Evolutionary conservation across 2,113 vertebrate genomes (phyloP).

Genomic region (Sula dactylatra): DNA sequence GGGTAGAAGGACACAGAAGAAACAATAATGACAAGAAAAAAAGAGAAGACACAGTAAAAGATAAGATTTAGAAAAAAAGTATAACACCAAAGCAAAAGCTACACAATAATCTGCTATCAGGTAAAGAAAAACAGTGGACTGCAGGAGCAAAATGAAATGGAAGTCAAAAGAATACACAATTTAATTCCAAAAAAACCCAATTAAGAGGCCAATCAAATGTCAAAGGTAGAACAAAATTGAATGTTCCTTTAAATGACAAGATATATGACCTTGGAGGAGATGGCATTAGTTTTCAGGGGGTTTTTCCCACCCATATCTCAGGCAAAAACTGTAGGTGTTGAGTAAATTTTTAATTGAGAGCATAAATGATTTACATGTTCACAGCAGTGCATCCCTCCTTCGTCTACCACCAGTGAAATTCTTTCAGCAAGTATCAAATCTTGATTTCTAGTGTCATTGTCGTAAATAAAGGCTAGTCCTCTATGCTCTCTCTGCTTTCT

Average conservation of each 20-base stretch:
- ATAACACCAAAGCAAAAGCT: not conserved
- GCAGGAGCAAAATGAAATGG: not conserved
- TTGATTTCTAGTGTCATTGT: not conserved
- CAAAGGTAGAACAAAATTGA: not conserved
- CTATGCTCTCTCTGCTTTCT: not conserved
- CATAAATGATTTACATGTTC: slow-evolving; percentile 29
- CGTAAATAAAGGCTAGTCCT: not conserved
- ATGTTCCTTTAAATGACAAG: not conserved
- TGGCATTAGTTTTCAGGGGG: not conserved
- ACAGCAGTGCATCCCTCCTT: not conserved
- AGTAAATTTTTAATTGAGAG: slow-evolving; percentile 39
- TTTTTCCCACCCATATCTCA: not conserved
- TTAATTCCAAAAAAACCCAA: not conserved
- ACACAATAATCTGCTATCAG: not conserved
- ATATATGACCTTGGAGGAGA: not conserved
- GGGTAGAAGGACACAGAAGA: not conserved
- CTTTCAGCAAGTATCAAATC: not conserved
- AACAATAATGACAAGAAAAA: not conserved
- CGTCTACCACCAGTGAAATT: not conserved
- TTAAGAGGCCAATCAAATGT: not conserved
- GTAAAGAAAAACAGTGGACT: not conserved
- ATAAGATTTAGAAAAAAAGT: not conserved
- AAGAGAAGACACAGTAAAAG: not conserved
- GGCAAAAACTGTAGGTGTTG: not conserved
- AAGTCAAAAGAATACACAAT: not conserved